Base-by-base conservation (phyloP, 92 coral and sea anemone species). In the Bergia sp. region DNA sequence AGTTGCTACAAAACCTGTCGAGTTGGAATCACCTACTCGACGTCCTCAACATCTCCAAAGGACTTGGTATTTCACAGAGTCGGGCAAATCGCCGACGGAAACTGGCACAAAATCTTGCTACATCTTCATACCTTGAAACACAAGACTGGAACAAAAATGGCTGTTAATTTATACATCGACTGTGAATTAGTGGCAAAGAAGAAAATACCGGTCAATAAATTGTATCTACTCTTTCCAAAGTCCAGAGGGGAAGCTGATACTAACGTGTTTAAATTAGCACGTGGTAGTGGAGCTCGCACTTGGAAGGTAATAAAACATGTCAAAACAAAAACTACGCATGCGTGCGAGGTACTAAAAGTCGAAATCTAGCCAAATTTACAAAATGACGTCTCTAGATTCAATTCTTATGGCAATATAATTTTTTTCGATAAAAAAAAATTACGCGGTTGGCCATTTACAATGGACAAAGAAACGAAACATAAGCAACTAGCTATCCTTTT, bases 71-170 rank as follows among this genome's bases (percentile, higher is more conserved):
- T 95, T 77, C 94, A 95, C 67, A 87, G 61, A 21, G 80, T 94
- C 36, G 93, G 94, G 15, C 82, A 91, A 23, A 39, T 96, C 44
- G 87, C 95, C 21, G 95, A 96, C 76, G 93, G 92, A 44, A 88
- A 81, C 71, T 96, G 99, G 99, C 99, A 96, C 90, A 95, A 94
- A 72, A 67, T 95, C 36, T 91, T 91, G 10, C 92, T 96, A 11
- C 93, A 85, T 18, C 58, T 96, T 55, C 93, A 91, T 55, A 88
- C 93, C n/a, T 5, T 37, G n/a, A 89, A 83, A 37, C 90, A 90
- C 86, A 87, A 86, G 42, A 92, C 85, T 18, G 91, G 88, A 23
- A 73, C 81, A 69, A 90, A 90, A 73, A 18, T 88, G 11, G 81
- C 85, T 8, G 97, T 91, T 5, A 89, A 93, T 5, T 67, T 96